A percentile compares a stretch with the other conserved stretches of the same genome.
Evolutionary conservation across 2,113 vertebrate genomes (phyloP).

Genomic region (Ceratotherium simum): DNA sequence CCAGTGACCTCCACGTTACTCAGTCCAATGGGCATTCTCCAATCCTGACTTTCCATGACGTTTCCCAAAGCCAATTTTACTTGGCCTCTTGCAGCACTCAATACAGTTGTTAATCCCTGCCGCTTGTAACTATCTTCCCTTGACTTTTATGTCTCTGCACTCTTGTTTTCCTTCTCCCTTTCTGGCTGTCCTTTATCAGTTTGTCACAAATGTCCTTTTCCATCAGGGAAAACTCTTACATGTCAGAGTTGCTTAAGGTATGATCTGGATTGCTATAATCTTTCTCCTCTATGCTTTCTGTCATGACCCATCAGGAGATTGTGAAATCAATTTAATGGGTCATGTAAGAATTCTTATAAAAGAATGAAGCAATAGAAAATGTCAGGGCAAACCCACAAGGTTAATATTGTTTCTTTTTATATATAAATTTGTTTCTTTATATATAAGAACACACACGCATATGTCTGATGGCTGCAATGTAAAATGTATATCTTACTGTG

Average conservation of each 20-base stretch:
- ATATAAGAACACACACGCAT: neutral
- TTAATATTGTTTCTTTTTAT: slow-evolving; percentile 9
- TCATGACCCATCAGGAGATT: neutral
- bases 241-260: neutral
- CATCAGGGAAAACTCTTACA: neutral
- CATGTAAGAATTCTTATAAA: slow-evolving; percentile 20
- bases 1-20: neutral
- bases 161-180: neutral
- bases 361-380: slow-evolving; percentile 9
- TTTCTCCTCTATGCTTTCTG: neutral
- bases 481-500: slow-evolving; percentile 16
- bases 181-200: neutral
- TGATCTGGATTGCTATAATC: neutral
- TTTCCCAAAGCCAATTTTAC: neutral
- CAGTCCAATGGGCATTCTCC: neutral
- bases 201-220: neutral
- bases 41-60: neutral
- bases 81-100: neutral
- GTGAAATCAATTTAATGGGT: neutral
- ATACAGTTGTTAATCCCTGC: neutral
- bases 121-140: neutral
- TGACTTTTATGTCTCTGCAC: neutral
- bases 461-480: neutral
- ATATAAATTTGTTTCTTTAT: neutral
- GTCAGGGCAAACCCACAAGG: neutral